phyloP scores from a whole-genome alignment of 2,888 invertebrate species.

The Pollenia amentaria region DNA sequence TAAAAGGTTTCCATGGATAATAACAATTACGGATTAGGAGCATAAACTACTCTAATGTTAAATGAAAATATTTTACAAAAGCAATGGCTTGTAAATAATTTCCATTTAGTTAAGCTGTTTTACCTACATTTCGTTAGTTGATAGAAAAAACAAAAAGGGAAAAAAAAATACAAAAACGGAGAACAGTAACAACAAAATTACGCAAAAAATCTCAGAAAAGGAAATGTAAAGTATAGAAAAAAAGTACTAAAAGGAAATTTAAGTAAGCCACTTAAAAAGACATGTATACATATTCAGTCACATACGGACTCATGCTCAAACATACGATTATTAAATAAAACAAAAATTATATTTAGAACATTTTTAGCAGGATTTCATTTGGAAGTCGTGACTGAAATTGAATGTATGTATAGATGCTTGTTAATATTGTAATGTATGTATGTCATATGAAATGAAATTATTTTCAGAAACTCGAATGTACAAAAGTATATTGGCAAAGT shows the following conservation, averaged over 20 bases:
- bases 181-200: background rate
- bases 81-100: slow-evolving; percentile 72
- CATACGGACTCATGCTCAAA: background rate
- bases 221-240: slow-evolving; percentile 2
- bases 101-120: slow-evolving; percentile 57
- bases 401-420: background rate
- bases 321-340: slow-evolving; percentile 8
- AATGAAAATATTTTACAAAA: slow-evolving; percentile 68
- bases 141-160: background rate
- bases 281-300: background rate
- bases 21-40: slow-evolving; percentile 71
- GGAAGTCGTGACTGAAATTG: background rate
- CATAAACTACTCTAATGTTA: slow-evolving; percentile 63
- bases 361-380: background rate
- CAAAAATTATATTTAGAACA: background rate
- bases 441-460: background rate
- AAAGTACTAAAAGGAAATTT: slow-evolving; percentile 19
- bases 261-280: slow-evolving; percentile 10
- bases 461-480: background rate
- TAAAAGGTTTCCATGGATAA: slow-evolving; percentile 69
- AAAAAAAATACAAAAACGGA: background rate
- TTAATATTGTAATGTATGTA: background rate
- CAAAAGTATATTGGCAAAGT: too few species aligned
- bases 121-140: slow-evolving; percentile 11
- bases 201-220: background rate